These are phyloP conservation scores for Brachyopa scutellaris DNA, from an alignment of 2,888 invertebrate species.

Conservation along the genomic window DNA sequence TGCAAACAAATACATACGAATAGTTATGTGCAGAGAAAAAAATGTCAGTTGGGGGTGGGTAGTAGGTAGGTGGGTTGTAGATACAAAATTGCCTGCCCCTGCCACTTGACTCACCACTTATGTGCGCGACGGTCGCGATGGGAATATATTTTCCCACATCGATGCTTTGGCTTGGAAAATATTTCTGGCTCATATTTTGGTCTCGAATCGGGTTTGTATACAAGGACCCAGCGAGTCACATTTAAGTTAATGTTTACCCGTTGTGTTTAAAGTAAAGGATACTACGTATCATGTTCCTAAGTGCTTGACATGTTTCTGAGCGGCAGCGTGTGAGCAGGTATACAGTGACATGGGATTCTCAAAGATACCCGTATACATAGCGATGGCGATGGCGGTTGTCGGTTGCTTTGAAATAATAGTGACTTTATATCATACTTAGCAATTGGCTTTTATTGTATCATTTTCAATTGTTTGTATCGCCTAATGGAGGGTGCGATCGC, in stretches of 20 bases:
- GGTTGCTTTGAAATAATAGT: slow-evolving; percentile 15
- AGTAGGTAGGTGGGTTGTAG: too few species aligned
- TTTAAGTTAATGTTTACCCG: slow-evolving; percentile 43
- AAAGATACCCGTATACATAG: neutral
- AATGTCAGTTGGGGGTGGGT: too few species aligned
- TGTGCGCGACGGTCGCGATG: neutral
- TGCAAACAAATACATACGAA: slow-evolving; percentile 50
- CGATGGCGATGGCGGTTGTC: too few species aligned
- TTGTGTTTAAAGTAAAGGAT: slow-evolving; percentile 37
- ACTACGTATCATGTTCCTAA: slow-evolving; percentile 45
- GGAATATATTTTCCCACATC: slow-evolving; percentile 25
- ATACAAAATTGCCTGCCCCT: too few species aligned
- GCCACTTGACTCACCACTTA: slow-evolving; percentile 27
- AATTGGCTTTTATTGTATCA: slow-evolving; percentile 50
- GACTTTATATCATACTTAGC: slow-evolving; percentile 25
- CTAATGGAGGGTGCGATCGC: neutral
- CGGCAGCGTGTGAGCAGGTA: too few species aligned
- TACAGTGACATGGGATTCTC: too few species aligned
- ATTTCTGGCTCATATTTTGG: slow-evolving; percentile 39
- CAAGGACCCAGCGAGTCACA: slow-evolving; percentile 23
- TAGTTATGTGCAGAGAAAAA: slow-evolving; percentile 2
- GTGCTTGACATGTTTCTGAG: slow-evolving; percentile 35
- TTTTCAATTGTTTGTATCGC: slow-evolving; percentile 43
- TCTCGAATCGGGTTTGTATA: too few species aligned
- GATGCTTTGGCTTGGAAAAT: neutral